Evolutionary conservation across 2,113 vertebrate species (phyloP), one percentile per base, ranked within the genome.

Genomic region (Taurulus bubalis): DNA sequence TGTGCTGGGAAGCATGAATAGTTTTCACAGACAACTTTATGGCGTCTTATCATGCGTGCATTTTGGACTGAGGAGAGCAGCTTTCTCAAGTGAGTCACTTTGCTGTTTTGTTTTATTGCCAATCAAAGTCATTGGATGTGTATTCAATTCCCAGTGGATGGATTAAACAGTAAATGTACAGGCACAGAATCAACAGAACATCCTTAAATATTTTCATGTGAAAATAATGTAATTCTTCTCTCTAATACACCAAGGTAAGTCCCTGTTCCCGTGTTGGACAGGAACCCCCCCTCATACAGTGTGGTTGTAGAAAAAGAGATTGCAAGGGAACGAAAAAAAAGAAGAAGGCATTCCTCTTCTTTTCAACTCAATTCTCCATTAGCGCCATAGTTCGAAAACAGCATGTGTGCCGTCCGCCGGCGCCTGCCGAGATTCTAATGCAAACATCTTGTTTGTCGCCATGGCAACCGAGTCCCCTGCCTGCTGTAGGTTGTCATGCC

Each of bases 381-480:
- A 79, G 80, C 45, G 63, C 79, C 49, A 6, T 24, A 55, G 8
- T 42, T 69, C 75, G 77, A 16, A 70, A 88, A 28, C 70, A 36
- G 86, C 78, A 71, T 88, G 77, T 71, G 73, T 79, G 75, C 76
- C 77, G 77, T 83, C 85, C 64, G 59, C 80, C 75, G 74, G 71
- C 75, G 5, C 75, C 75, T 62, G 59, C 80, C 75, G 74, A 71
- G 75, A 32, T 34, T 34, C 86, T 87, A 90, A 93, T 94, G 92
- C 94, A 94, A 96, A 95, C 93, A 94, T 93, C 88, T 91, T 85
- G 90, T 94, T 92, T 89, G 94, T 95, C 91, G 26, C 93, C 94
- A 95, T 95, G 92, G 93, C 86, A 93, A 95, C 95, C 92, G 83
- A 91, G 91, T 91, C 91, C 92, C 84, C 87, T 91, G 89, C 81